Conservation (phyloP, 2,797 vertebrate species). For the Crotalus adamanteus region DNA sequence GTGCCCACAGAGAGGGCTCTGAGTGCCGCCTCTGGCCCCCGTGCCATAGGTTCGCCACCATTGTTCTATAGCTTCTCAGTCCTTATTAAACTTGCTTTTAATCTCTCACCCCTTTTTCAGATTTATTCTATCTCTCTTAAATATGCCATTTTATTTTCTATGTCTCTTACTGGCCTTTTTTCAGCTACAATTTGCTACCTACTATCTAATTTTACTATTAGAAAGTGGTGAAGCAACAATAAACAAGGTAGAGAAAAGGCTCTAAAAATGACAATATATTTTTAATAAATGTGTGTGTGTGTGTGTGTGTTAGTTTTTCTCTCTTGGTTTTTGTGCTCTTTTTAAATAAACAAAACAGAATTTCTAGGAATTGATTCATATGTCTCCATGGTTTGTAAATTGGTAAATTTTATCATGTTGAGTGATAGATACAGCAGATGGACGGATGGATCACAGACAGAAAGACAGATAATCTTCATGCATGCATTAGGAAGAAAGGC, state of each 20-base stretch:
- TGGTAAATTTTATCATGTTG: neutral
- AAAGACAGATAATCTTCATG: neutral
- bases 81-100: neutral
- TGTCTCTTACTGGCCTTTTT: neutral
- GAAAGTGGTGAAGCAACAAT: neutral
- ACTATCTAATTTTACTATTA: neutral
- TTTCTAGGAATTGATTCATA: slow-evolving; percentile 10
- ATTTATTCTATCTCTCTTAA: neutral
- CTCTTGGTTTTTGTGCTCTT: neutral
- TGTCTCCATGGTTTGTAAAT: slow-evolving; percentile 22
- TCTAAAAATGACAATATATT: neutral
- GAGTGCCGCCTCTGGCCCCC: too few species aligned
- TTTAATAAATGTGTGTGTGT: neutral
- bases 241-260: neutral
- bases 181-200: neutral
- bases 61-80: neutral
- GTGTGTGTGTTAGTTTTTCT: neutral
- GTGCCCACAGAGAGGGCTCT: too few species aligned
- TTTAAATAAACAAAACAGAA: slow-evolving; percentile 21
- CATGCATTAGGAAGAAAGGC: neutral
- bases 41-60: too few species aligned
- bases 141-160: neutral
- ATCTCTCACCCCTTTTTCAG: neutral
- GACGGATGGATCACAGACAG: neutral
- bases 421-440: neutral